Percentiles rank a stretch among this genome's conserved stretches.
phyloP scores from a whole-genome alignment of 2,888 invertebrate species.

The Habrosyne pyritoides region DNA sequence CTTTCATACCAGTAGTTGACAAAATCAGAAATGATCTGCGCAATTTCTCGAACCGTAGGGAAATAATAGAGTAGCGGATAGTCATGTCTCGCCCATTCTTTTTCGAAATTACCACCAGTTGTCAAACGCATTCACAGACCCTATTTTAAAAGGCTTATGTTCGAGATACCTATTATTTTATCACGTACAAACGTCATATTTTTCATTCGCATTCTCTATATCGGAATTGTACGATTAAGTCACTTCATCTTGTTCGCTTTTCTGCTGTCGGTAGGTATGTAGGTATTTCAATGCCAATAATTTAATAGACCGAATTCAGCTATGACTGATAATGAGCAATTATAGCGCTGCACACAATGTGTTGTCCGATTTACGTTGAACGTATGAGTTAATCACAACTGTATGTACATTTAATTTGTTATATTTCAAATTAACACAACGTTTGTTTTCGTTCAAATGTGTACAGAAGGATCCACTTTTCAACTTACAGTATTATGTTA shows the following conservation, averaged over 20 bases:
- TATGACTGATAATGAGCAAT: neutral
- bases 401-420: neutral
- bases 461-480: slow-evolving; percentile 20
- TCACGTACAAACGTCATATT: slow-evolving; percentile 65
- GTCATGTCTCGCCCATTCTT: slow-evolving; percentile 62
- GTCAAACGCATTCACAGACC: slow-evolving; percentile 62
- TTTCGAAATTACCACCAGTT: slow-evolving; percentile 60
- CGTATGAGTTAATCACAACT: neutral
- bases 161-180: slow-evolving; percentile 62
- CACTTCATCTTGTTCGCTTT: slow-evolving; percentile 30
- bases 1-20: neutral
- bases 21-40: neutral
- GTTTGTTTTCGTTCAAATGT: slow-evolving; percentile 3
- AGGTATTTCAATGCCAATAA: slow-evolving; percentile 10
- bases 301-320: too few relatives aligned
- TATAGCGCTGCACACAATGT: neutral
- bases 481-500: slow-evolving; percentile 31
- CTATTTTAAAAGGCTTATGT: slow-evolving; percentile 55
- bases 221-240: slow-evolving; percentile 45
- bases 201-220: slow-evolving; percentile 41
- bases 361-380: neutral
- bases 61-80: slow-evolving; percentile 26
- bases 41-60: neutral
- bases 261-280: slow-evolving; percentile 8
- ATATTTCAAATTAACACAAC: neutral